phyloP scores from a whole-genome alignment of 2,888 invertebrate species.

The Limenitis camilla region DNA sequence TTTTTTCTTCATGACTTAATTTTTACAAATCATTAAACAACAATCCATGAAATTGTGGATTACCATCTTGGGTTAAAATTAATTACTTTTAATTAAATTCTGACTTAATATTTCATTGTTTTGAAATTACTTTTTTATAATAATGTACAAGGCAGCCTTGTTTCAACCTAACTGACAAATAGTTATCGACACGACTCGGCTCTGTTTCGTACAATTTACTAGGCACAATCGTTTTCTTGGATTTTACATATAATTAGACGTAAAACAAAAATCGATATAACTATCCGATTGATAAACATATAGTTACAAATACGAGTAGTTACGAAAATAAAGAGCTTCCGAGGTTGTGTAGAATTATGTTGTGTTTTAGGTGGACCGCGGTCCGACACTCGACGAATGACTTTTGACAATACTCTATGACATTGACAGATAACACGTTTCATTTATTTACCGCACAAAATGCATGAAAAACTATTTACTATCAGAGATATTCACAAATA shows the following conservation, averaged over 20 bases:
- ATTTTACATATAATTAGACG: background rate
- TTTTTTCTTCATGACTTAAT: too few relatives aligned
- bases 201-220: constrained; percentile 16
- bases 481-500: constrained; percentile 44
- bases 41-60: too few relatives aligned
- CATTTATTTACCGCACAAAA: constrained; percentile 62
- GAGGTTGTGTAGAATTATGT: constrained; percentile 61
- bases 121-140: too few relatives aligned
- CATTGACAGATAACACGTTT: constrained; percentile 52
- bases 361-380: constrained; percentile 41
- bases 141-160: constrained; percentile 9
- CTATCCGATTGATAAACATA: background rate
- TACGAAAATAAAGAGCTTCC: constrained; percentile 51
- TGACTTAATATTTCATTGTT: too few relatives aligned
- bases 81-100: too few relatives aligned
- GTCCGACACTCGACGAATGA: constrained; percentile 35
- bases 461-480: constrained; percentile 28
- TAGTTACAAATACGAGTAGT: constrained; percentile 8
- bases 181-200: constrained; percentile 16
- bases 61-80: too few relatives aligned
- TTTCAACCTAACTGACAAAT: constrained; percentile 9
- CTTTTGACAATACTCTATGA: constrained; percentile 65
- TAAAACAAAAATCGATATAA: background rate
- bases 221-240: constrained; percentile 13
- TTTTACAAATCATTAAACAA: too few relatives aligned